Evolutionary conservation across 2,888 invertebrate genomes (phyloP).

Genomic region (Netelia melanura): DNA sequence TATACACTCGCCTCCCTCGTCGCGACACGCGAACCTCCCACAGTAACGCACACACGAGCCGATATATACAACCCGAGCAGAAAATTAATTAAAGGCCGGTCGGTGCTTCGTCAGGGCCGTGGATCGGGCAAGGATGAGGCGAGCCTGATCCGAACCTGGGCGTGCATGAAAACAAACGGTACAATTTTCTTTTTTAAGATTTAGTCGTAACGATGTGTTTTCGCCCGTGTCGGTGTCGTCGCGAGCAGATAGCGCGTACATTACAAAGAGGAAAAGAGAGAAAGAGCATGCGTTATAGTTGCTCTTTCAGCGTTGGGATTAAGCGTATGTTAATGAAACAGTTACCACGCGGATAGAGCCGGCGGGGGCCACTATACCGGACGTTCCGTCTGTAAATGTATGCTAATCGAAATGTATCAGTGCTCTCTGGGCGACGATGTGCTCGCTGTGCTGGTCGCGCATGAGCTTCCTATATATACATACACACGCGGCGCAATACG

Average conservation of each 20-base stretch:
- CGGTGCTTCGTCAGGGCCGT: no score
- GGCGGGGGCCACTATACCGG: slow-evolving; percentile 77
- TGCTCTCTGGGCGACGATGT: slow-evolving; percentile 48
- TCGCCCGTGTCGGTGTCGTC: background rate
- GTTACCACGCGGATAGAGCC: slow-evolving; percentile 82
- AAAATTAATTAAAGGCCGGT: no score
- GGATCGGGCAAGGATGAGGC: no score
- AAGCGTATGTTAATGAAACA: slow-evolving; percentile 82
- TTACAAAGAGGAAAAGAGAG: slow-evolving; percentile 13
- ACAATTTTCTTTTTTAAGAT: background rate
- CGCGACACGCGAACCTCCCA: background rate
- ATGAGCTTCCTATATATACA: no score
- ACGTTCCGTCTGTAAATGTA: slow-evolving; percentile 83
- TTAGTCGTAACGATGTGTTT: no score
- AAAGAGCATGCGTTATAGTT: slow-evolving; percentile 31
- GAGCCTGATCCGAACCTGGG: no score
- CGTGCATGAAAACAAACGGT: no score
- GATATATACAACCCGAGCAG: no score
- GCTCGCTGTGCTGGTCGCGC: slow-evolving; percentile 70
- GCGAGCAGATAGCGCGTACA: slow-evolving; percentile 28
- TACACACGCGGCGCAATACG: background rate
- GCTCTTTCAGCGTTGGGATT: slow-evolving; percentile 75
- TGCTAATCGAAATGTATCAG: slow-evolving; percentile 84
- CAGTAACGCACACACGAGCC: slow-evolving; percentile 8
- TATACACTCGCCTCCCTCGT: background rate